Conservation (phyloP, 2,113 vertebrate genomes). For the Corythoichthys intestinalis region DNA sequence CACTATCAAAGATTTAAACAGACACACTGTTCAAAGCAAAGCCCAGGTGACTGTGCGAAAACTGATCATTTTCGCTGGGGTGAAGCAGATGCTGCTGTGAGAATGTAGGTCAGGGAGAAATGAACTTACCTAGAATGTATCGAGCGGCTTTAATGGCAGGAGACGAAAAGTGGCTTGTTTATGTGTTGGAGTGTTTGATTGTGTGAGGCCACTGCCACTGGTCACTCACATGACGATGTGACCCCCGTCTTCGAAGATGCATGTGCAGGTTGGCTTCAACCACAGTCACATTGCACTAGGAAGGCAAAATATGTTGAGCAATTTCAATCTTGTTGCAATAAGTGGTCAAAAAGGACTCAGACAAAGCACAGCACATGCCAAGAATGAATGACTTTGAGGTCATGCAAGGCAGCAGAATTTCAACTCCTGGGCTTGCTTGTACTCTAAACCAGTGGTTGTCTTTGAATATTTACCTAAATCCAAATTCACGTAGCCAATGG, state of each 20-base stretch:
- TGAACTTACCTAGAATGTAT: slow-evolving; percentile 2
- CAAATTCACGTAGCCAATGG: slow-evolving; percentile 4
- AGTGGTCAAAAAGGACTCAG: background rate
- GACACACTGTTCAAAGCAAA: slow-evolving; percentile 16
- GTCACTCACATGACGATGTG: slow-evolving; percentile 29
- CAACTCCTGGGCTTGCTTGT: background rate
- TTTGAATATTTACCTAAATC: slow-evolving; percentile 16
- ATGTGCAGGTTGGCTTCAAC: slow-evolving; percentile 4
- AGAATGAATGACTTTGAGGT: background rate
- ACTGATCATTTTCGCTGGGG: slow-evolving; percentile 10
- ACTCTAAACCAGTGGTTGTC: slow-evolving; percentile 10
- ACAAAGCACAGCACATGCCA: background rate
- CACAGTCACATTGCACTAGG: background rate
- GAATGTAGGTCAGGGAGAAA: slow-evolving; percentile 48
- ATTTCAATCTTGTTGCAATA: background rate
- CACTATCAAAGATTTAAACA: slow-evolving; percentile 10
- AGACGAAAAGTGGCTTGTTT: background rate
- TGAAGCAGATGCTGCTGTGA: slow-evolving; percentile 1
- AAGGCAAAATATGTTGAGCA: slow-evolving; percentile 18
- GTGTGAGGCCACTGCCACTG: background rate
- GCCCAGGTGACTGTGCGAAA: slow-evolving; percentile 5
- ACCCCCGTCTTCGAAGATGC: slow-evolving; percentile 5
- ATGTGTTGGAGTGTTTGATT: slow-evolving; percentile 8
- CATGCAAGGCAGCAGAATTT: background rate
- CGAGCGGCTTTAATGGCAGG: slow-evolving; percentile 3